These are phyloP conservation scores for Nothoprocta pentlandii DNA, from an alignment of 2,113 vertebrate genomes.

Conservation along the genomic window DNA sequence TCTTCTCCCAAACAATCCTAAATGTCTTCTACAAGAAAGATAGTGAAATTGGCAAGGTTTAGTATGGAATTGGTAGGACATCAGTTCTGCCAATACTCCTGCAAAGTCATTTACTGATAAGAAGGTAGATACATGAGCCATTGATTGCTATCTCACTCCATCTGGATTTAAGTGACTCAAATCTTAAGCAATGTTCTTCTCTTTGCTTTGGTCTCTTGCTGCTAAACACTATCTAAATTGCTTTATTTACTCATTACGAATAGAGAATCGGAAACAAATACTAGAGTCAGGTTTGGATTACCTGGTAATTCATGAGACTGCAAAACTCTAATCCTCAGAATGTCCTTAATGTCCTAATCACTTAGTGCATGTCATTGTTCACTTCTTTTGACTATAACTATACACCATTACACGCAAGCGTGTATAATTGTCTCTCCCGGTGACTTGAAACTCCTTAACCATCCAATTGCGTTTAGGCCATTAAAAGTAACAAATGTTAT, in stretches of 20 bases:
- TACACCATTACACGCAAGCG: background rate
- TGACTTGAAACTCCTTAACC: background rate
- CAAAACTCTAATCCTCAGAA: background rate
- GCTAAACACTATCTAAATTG: background rate
- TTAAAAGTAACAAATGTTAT: background rate
- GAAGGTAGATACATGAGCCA: background rate
- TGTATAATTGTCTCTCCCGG: background rate
- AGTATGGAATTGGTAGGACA: background rate
- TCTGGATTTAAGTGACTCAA: background rate
- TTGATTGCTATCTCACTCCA: background rate
- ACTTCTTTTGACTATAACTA: conserved; percentile 9
- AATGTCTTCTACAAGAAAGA: background rate
- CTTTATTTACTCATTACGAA: background rate
- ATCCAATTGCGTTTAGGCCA: background rate
- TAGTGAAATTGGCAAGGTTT: background rate
- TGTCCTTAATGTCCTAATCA: background rate
- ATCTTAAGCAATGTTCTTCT: background rate
- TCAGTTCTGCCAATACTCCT: background rate
- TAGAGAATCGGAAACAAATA: background rate
- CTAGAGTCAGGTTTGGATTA: background rate
- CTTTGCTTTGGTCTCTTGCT: background rate
- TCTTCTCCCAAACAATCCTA: background rate
- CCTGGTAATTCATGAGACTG: background rate
- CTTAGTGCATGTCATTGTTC: conserved; percentile 6
- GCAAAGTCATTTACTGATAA: background rate